Percentiles rank a stretch among this genome's conserved stretches.
phyloP scores from a whole-genome alignment of 2,113 vertebrate genomes.

The Macquaria australasica region DNA sequence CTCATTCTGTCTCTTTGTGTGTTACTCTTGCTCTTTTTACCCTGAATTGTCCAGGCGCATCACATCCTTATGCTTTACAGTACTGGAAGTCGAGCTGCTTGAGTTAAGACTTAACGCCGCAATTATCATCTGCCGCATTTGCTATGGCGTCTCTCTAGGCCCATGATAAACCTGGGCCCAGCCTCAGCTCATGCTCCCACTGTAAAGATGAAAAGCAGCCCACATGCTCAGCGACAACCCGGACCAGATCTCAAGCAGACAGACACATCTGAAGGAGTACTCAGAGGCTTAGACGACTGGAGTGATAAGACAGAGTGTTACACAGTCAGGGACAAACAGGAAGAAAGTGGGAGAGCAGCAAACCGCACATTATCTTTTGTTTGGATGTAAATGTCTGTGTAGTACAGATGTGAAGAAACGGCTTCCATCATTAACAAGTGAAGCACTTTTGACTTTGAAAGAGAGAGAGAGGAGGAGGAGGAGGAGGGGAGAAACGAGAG shows the following conservation, averaged over 20 bases:
- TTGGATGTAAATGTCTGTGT: constrained; percentile 81
- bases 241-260: constrained; percentile 66
- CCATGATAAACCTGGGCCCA: constrained; percentile 58
- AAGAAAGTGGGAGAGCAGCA: constrained; percentile 73
- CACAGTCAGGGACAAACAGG: constrained; percentile 70
- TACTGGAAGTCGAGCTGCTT: constrained; percentile 58
- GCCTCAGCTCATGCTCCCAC: constrained; percentile 49
- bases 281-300: constrained; percentile 56
- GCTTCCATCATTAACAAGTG: constrained; percentile 80
- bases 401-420: constrained; percentile 78
- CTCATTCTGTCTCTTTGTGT: neutral
- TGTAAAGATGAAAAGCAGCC: constrained; percentile 72
- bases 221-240: constrained; percentile 61
- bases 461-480: constrained; percentile 47
- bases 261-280: constrained; percentile 72
- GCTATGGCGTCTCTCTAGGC: constrained; percentile 55
- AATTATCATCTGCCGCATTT: constrained; percentile 56
- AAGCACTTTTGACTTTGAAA: constrained; percentile 85
- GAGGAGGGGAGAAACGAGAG: constrained; percentile 62
- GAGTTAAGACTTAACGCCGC: constrained; percentile 56
- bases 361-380: constrained; percentile 81
- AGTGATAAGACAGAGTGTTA: constrained; percentile 70
- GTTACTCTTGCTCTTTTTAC: constrained; percentile 14
- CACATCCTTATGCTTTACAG: constrained; percentile 63
- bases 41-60: constrained; percentile 46